Evolutionary conservation across 2,113 vertebrate species (phyloP).

Genomic region (Urocynchramus pylzowi): DNA sequence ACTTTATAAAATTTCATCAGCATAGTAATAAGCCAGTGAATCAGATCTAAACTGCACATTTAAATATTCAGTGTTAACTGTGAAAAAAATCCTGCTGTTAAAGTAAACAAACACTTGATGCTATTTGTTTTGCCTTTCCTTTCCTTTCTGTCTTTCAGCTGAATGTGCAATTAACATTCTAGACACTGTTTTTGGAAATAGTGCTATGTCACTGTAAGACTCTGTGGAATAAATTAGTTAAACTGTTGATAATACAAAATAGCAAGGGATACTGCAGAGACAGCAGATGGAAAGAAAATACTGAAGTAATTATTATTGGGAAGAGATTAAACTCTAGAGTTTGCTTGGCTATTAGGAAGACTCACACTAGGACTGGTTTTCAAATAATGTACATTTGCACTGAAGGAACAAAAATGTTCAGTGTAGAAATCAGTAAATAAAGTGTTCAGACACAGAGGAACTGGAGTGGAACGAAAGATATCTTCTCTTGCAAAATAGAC

Average conservation of each 20-base stretch:
- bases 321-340: neutral
- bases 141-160: neutral
- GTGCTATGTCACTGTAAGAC: neutral
- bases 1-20: neutral
- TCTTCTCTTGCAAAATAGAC: neutral
- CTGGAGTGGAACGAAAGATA: neutral
- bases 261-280: conserved; percentile 47
- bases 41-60: neutral
- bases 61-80: neutral
- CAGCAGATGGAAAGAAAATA: conserved; percentile 54
- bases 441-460: neutral
- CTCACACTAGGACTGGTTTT: neutral
- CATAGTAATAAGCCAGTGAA: neutral
- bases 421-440: neutral
- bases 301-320: conserved; percentile 46
- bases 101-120: neutral
- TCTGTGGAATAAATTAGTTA: conserved; percentile 68
- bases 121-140: neutral
- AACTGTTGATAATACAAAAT: conserved; percentile 48
- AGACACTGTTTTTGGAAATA: conserved; percentile 22
- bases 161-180: neutral
- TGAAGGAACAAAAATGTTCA: neutral
- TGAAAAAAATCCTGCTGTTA: neutral
- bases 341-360: neutral
- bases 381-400: neutral